Conservation (phyloP, 2,797 vertebrate genomes). For the Lutjanus argentimaculatus region DNA sequence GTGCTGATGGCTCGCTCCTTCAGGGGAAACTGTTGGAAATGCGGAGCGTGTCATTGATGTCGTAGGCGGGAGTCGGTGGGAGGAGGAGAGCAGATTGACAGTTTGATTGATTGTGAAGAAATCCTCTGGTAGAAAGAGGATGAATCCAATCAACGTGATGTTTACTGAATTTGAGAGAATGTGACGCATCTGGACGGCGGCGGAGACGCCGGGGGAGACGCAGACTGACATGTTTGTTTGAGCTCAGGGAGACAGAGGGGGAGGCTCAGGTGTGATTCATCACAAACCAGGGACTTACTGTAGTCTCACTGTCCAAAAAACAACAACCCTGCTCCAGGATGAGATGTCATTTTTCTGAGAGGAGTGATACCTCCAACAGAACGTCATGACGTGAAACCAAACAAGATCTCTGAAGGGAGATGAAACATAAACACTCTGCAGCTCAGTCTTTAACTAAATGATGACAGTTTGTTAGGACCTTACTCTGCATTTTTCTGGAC, state of each 20-base stretch:
- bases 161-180: slow-evolving; percentile 46
- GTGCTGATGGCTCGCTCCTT: neutral
- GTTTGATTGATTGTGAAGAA: slow-evolving; percentile 46
- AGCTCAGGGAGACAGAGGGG: slow-evolving; percentile 10
- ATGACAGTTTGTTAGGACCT: neutral
- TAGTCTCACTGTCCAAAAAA: neutral
- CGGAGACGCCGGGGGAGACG: slow-evolving; percentile 19
- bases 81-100: slow-evolving; percentile 42
- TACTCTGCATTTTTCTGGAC: neutral
- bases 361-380: slow-evolving; percentile 11
- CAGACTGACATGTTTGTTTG: slow-evolving; percentile 59
- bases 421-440: neutral
- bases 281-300: slow-evolving; percentile 24
- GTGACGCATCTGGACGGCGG: slow-evolving; percentile 49
- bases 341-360: slow-evolving; percentile 3
- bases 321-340: slow-evolving; percentile 1
- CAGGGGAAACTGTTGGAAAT: slow-evolving; percentile 4
- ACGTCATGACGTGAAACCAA: neutral
- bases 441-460: neutral
- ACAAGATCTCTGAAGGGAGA: neutral
- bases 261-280: slow-evolving; percentile 60
- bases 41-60: neutral
- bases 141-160: slow-evolving; percentile 15
- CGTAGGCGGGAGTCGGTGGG: neutral
- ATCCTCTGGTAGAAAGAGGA: slow-evolving; percentile 22